Conservation (phyloP, 1,140 invertebrate species). For the Lasioglossum albipes region DNA sequence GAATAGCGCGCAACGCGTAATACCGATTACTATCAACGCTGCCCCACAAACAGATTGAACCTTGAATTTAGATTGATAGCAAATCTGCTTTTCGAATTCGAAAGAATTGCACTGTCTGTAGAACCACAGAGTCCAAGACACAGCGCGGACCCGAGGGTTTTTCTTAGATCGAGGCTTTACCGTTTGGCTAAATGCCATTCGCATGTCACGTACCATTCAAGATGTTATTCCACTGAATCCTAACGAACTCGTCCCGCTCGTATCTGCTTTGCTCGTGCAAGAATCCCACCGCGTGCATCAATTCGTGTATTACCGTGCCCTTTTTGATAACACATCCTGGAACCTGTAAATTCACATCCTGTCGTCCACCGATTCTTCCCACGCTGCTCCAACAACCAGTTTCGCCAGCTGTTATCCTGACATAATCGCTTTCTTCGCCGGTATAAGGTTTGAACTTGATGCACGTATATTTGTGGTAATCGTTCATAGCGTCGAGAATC, state of each 20-base stretch:
- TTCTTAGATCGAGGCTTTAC: too few species aligned
- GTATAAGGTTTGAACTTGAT: slow-evolving; percentile 85
- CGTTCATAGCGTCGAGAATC: slow-evolving; percentile 83
- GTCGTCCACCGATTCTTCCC: slow-evolving; percentile 85
- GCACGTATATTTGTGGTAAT: slow-evolving; percentile 87
- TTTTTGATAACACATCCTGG: slow-evolving; percentile 87
- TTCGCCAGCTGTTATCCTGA: slow-evolving; percentile 84
- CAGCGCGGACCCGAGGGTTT: too few species aligned
- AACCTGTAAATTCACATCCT: slow-evolving; percentile 87
- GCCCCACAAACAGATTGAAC: too few species aligned
- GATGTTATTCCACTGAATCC: slow-evolving; percentile 88
- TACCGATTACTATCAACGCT: too few species aligned
- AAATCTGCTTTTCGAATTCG: too few species aligned
- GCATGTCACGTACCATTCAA: slow-evolving; percentile 78
- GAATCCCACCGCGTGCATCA: slow-evolving; percentile 93
- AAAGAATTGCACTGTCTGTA: too few species aligned
- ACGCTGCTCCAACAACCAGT: slow-evolving; percentile 92
- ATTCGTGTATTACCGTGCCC: slow-evolving; percentile 90
- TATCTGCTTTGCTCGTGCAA: slow-evolving; percentile 92
- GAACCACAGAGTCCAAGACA: too few species aligned
- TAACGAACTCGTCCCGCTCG: slow-evolving; percentile 89
- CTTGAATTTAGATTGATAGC: too few species aligned
- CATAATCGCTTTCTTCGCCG: slow-evolving; percentile 83
- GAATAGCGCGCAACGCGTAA: too few species aligned
- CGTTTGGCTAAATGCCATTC: not conserved